Evolutionary conservation across 2,888 invertebrate genomes (phyloP).

Genomic region (Lepidocyrtinus sp.): DNA sequence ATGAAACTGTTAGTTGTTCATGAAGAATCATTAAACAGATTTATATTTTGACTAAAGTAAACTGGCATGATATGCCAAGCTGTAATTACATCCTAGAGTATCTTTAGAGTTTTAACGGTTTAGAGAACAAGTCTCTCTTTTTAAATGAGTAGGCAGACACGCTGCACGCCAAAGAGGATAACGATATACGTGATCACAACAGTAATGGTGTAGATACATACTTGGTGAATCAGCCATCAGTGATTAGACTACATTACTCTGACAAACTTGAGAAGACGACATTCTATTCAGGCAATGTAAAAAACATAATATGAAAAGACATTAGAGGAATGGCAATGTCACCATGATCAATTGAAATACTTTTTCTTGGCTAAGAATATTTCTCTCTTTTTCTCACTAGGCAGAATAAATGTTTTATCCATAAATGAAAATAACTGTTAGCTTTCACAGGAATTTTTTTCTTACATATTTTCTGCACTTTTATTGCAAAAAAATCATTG

Average conservation of each 20-base stretch:
- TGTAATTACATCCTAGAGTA: too few relatives aligned
- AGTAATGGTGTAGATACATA: not conserved
- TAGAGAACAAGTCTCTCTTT: too few relatives aligned
- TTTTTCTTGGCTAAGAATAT: not conserved
- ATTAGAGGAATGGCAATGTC: not conserved
- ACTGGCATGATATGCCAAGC: too few relatives aligned
- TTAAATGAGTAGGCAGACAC: too few relatives aligned
- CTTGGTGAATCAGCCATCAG: not conserved
- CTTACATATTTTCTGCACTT: not conserved
- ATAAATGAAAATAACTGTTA: not conserved
- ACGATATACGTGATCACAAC: not conserved
- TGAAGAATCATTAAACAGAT: not conserved
- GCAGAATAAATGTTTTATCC: not conserved
- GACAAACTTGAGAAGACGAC: not conserved
- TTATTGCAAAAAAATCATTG: not conserved
- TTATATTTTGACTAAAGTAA: not conserved
- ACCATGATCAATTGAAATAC: not conserved
- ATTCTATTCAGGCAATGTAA: not conserved
- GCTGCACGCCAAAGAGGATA: not conserved
- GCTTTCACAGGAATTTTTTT: not conserved
- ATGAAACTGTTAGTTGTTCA: too few relatives aligned
- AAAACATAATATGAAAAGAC: not conserved
- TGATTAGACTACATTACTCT: not conserved
- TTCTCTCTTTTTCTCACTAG: not conserved
- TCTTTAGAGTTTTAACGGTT: too few relatives aligned